These are phyloP conservation scores for Pogona vitticeps DNA, from an alignment of 2,113 vertebrate species.

Conservation along the genomic window DNA sequence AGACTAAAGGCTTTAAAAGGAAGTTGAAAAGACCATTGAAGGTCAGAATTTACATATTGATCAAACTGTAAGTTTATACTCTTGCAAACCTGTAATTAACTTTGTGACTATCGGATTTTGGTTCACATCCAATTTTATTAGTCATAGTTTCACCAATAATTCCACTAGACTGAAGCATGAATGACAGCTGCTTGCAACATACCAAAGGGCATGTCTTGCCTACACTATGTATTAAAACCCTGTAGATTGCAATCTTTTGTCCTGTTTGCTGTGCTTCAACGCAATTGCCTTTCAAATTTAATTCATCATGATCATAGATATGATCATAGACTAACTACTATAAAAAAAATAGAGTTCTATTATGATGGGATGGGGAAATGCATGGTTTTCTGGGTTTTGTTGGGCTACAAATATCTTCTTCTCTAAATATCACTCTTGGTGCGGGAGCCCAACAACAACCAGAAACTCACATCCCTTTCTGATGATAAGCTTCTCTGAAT, in stretches of 20 bases:
- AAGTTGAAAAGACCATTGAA: conserved; percentile 82
- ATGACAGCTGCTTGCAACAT: conserved; percentile 64
- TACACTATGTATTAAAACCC: background rate
- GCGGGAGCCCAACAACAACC: background rate
- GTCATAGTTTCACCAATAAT: conserved; percentile 74
- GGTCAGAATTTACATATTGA: conserved; percentile 88
- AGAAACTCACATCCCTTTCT: background rate
- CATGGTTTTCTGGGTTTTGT: background rate
- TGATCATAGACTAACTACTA: background rate
- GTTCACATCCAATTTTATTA: conserved; percentile 81
- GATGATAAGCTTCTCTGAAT: background rate
- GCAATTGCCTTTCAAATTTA: background rate
- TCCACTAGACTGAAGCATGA: conserved; percentile 65
- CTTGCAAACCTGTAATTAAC: conserved; percentile 82
- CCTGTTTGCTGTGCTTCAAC: conserved; percentile 43
- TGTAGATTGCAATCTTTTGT: conserved; percentile 41
- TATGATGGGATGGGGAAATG: too few species aligned
- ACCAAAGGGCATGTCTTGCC: conserved; percentile 39
- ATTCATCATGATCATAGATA: background rate
- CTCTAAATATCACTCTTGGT: background rate
- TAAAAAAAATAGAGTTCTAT: too few species aligned
- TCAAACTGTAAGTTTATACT: conserved; percentile 82
- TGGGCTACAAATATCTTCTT: background rate
- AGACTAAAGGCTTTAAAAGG: conserved; percentile 79
- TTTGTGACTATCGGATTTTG: conserved; percentile 82